A percentile compares a stretch with the other conserved stretches of the same genome.
These are phyloP conservation scores for Stylophora pistillata DNA, from an alignment of 64 coral and sea anemone genomes.

Conservation along the genomic window DNA sequence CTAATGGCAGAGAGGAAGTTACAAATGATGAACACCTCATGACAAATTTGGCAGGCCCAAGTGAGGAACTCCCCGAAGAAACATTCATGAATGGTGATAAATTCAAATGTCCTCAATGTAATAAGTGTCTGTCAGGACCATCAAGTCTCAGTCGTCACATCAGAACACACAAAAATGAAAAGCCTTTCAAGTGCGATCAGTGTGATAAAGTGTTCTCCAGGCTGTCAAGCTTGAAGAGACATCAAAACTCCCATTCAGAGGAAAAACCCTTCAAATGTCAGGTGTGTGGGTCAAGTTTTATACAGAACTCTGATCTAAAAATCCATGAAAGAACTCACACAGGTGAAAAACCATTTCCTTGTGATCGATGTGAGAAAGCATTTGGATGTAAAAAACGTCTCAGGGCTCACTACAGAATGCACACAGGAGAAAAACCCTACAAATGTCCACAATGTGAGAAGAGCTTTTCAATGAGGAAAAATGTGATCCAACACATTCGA, in stretches of 20 bases:
- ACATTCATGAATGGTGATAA: neutral
- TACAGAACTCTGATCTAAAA: conserved; percentile 29
- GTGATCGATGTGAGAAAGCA: conserved; percentile 18
- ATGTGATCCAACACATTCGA: conserved; percentile 29
- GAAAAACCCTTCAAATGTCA: conserved; percentile 39
- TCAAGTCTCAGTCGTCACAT: conserved; percentile 32
- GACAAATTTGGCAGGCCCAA: neutral
- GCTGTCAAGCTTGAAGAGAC: conserved; percentile 25
- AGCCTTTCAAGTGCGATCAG: conserved; percentile 28
- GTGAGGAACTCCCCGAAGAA: neutral
- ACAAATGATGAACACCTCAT: neutral
- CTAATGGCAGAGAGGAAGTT: neutral
- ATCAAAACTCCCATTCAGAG: conserved; percentile 9
- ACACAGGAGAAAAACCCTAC: conserved; percentile 52
- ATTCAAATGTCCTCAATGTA: conserved; percentile 35
- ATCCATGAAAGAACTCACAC: conserved; percentile 51
- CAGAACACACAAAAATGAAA: conserved; percentile 25
- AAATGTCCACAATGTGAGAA: conserved; percentile 43
- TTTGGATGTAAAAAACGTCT: conserved; percentile 35
- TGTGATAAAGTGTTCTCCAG: conserved; percentile 32
- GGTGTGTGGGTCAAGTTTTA: conserved; percentile 32
- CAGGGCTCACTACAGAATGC: conserved; percentile 25
- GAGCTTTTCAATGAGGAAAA: conserved; percentile 29
- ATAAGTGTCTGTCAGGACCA: conserved; percentile 22
- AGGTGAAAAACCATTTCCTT: conserved; percentile 49